Percentiles rank a stretch among this genome's conserved stretches.
These are phyloP conservation scores for Leptopilina boulardi DNA, from an alignment of 1,140 invertebrate species.

Conservation along the genomic window DNA sequence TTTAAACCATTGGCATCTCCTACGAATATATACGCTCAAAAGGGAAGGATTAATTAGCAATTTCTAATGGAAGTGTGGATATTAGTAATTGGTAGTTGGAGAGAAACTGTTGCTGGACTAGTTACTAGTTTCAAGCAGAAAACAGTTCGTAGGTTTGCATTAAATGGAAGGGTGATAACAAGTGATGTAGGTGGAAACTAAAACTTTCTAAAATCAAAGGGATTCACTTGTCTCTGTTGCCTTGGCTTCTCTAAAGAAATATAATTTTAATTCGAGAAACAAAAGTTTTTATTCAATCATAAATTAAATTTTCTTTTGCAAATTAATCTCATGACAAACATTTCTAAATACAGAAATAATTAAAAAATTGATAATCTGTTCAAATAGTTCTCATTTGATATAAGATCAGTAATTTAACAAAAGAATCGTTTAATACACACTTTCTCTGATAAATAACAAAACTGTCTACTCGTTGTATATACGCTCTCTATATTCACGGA, in stretches of 20 bases:
- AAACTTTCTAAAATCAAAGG: slow-evolving; percentile 36
- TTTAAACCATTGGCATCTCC: not conserved
- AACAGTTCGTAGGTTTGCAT: slow-evolving; percentile 34
- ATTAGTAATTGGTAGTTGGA: slow-evolving; percentile 61
- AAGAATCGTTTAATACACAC: no score
- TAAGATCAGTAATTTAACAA: no score
- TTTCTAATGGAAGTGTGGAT: slow-evolving; percentile 52
- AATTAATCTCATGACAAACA: no score
- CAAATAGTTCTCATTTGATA: no score
- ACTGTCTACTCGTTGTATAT: no score
- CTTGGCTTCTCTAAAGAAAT: no score
- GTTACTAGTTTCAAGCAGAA: slow-evolving; percentile 39
- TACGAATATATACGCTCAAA: slow-evolving; percentile 9
- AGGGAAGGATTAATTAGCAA: slow-evolving; percentile 58
- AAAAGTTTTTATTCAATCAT: no score
- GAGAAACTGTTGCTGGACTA: slow-evolving; percentile 38
- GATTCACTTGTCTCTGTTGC: not conserved
- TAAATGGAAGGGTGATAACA: slow-evolving; percentile 25
- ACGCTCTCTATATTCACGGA: not conserved
- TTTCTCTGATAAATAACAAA: no score
- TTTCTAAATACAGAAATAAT: no score
- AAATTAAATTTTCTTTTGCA: no score
- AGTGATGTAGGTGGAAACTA: slow-evolving; percentile 27
- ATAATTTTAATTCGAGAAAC: no score
- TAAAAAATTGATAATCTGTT: no score